A percentile compares a stretch with the other conserved stretches of the same genome.
Evolutionary conservation across 2,797 vertebrate species (phyloP).

Genomic region (Hirundo rustica): DNA sequence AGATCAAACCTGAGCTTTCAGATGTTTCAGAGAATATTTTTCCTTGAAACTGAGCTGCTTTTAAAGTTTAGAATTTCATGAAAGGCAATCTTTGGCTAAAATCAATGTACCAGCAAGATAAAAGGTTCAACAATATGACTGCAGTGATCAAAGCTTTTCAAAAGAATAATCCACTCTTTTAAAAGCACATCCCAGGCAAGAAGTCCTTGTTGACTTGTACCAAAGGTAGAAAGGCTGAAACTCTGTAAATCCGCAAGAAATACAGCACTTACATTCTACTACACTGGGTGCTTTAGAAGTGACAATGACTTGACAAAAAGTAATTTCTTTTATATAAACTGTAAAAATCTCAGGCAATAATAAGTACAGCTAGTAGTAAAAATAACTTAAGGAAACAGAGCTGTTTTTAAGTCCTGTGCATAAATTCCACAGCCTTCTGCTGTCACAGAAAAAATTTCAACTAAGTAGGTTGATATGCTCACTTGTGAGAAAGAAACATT

Average conservation of each 20-base stretch:
- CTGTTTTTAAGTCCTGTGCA: not conserved
- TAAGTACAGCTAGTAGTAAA: not conserved
- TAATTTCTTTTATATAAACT: not conserved
- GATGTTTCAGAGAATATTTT: conserved; percentile 27
- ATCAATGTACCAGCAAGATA: conserved; percentile 57
- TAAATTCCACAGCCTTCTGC: not conserved
- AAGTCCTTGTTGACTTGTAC: conserved; percentile 36
- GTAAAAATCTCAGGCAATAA: not conserved
- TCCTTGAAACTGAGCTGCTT: conserved; percentile 42
- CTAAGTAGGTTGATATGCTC: not conserved
- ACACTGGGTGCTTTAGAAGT: not conserved
- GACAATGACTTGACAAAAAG: conserved; percentile 14
- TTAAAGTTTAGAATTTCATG: conserved; percentile 56
- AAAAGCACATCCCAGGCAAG: conserved; percentile 28
- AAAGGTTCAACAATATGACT: conserved; percentile 54
- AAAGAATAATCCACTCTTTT: conserved; percentile 43
- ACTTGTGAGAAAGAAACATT: not conserved
- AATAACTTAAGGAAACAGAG: not conserved
- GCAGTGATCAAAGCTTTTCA: conserved; percentile 51
- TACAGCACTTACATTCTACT: not conserved
- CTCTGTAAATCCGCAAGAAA: conserved; percentile 30
- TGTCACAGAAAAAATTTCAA: not conserved
- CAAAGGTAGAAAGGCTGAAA: conserved; percentile 18
- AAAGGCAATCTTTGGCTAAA: conserved; percentile 58
- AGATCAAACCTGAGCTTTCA: conserved; percentile 44